Base-by-base conservation (phyloP, 2,797 vertebrate species). In the Syndactyla subalaris region DNA sequence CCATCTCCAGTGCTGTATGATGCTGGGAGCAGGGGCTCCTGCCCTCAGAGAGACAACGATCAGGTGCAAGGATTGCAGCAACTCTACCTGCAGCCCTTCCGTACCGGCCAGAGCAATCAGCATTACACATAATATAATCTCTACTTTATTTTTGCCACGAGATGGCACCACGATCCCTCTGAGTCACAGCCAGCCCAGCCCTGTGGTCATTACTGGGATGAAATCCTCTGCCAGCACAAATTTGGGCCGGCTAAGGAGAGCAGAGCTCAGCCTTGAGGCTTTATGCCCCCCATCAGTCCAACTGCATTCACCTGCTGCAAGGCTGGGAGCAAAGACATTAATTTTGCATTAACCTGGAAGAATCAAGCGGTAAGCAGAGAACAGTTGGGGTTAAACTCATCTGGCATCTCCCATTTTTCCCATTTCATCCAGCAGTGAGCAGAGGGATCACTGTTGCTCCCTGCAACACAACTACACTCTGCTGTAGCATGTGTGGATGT, bases 331-430 rank as follows among this genome's bases (percentile, higher is more conserved):
- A 49, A 20, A 45, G 32, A 27, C 32, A 32, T 19, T 36, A 10
- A 34, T 30, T 73, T 7, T 73, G 51, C 24, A 21, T 2, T 9
- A 12, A 58, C 51, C 38, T 43, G 75, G 36, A 14, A 45, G 39
- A 15, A 52, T 4, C 36, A 14, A 32, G 36, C 3, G 13, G 8
- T 4, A 23, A 1, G 23, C 52, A 52, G 80, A 67, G 30, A 98
- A 76, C 97, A 97, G 49, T 73, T 93, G 1, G 98, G 97, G 65
- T 97, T 97, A 94, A 98, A 98, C 23, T 96, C 85, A 21, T 16
- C 65, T 1, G 96, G 97, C 0, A 58, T 97, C 77, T 96, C 94
- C 97, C 97, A 95, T 26, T 97, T 29, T 15, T 5, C 45, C 96
- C 0, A 30, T 93, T 84, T 89, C 83, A 55, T 95, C 95, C 27